Evolutionary conservation across 2,113 vertebrate genomes (phyloP).

Genomic region (Rhinopomastus cyanomelas): DNA sequence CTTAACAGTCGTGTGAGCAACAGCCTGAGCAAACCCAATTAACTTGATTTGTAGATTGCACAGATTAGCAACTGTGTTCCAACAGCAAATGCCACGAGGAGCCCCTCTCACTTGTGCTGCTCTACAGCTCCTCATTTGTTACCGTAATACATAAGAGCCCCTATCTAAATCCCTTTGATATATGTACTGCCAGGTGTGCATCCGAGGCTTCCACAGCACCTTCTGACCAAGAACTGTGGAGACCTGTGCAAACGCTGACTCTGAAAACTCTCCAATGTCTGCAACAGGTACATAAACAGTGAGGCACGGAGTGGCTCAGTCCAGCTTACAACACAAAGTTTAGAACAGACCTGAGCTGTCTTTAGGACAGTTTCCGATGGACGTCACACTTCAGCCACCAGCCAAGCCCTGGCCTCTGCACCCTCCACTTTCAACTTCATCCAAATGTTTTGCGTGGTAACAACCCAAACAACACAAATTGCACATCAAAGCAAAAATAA

Average conservation of each 20-base stretch:
- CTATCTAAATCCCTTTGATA: background rate
- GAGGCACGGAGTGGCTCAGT: background rate
- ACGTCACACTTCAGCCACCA: background rate
- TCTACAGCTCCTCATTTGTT: constrained; percentile 2
- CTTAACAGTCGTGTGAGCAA: constrained; percentile 17
- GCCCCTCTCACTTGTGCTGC: background rate
- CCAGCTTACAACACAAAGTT: background rate
- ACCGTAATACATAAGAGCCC: background rate
- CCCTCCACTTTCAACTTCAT: background rate
- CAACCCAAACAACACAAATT: background rate
- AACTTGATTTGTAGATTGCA: constrained; percentile 51
- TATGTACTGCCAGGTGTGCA: background rate
- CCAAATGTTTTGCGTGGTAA: background rate
- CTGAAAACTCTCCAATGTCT: background rate
- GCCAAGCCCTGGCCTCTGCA: background rate
- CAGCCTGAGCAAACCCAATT: constrained; percentile 62
- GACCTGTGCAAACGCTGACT: background rate
- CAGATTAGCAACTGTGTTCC: constrained; percentile 50
- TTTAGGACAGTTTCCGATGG: background rate
- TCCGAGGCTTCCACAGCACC: background rate
- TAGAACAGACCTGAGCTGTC: background rate
- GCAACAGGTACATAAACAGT: background rate
- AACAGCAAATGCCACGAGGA: constrained; percentile 14
- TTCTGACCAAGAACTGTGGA: background rate
- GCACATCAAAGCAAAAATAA: background rate